phyloP scores from a whole-genome alignment of 2,888 invertebrate genomes.

The Sphecodes monilicornis region DNA sequence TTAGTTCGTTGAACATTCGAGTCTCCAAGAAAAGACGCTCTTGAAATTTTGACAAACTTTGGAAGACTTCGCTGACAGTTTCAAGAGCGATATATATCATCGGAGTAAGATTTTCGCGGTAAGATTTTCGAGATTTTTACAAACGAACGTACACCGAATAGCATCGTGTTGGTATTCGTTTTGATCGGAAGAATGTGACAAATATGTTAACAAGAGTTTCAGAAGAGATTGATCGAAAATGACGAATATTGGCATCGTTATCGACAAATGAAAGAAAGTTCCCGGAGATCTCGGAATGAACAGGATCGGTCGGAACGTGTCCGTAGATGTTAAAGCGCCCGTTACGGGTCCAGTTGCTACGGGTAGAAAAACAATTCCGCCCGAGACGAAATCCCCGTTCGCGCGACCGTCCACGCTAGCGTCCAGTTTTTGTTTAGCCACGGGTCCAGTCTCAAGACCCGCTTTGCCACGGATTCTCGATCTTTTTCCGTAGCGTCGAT shows the following conservation, averaged over 20 bases:
- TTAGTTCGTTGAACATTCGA: neutral
- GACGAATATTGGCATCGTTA: neutral
- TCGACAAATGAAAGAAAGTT: neutral
- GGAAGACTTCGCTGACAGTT: neutral
- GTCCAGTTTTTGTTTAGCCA: conserved; percentile 44
- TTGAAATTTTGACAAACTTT: conserved; percentile 1
- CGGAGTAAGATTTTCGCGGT: too few relatives aligned
- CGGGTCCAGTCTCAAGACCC: conserved; percentile 17
- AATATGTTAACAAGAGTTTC: neutral
- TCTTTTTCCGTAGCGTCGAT: conserved; percentile 47
- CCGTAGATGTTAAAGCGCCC: conserved; percentile 47
- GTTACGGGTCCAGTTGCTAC: conserved; percentile 73
- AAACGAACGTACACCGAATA: too few relatives aligned
- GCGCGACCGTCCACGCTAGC: conserved; percentile 1
- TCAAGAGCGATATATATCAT: neutral
- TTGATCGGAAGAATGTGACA: neutral
- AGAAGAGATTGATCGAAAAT: neutral
- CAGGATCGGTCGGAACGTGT: neutral
- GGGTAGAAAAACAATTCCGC: conserved; percentile 58
- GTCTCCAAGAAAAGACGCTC: conserved; percentile 10
- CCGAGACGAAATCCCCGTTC: conserved; percentile 37
- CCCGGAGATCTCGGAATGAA: neutral
- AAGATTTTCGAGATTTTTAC: too few relatives aligned
- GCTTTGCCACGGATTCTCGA: conserved; percentile 4
- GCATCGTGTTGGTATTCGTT: too few relatives aligned